Evolutionary conservation across 2,113 vertebrate species (phyloP), one percentile per base, ranked within the genome.

Genomic region (Ia io): DNA sequence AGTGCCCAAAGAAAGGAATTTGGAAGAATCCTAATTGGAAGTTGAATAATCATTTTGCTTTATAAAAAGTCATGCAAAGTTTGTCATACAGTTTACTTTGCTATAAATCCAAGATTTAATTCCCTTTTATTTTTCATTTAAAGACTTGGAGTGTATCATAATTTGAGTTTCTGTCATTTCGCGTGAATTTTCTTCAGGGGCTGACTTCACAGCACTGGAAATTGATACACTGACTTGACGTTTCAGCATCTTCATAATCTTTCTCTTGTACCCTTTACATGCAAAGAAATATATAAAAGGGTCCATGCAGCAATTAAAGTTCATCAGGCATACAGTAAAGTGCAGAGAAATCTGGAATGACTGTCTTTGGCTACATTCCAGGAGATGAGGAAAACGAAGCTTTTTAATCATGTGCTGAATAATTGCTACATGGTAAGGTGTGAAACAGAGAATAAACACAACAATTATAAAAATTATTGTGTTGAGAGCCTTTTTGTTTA

Each of bases 211-310:
- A 4, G 97, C 99, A 0, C 99, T 99, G 90, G 99, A 99, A 98
- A 99, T 98, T 2, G 99, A 99, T 80, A 99, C 92, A 5, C 99
- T 99, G 77, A 98, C 98, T 94, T 99, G 99, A 22, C 98, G 98
- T 97, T 95, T 99, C 70, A 99, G 86, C 94, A 99, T 98, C 98
- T 98, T 99, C 98, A 99, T 96, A 28, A 99, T 98, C 96, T 99
- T 99, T 95, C 98, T 99, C 97, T 99, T 99, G 98, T 99, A 99
- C 96, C 99, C 99, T 98, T 99, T 99, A 88, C 99, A 99, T 61
- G 99, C 99, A 86, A 99, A 99, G 98, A 99, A 99, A 95, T 99
- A 99, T 95, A 99, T 99, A 56, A 99, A 99, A 6, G 99, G 99
- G 96, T 99, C 99, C 97, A 99, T 97, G 89, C 99, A 99, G 96